Evolutionary conservation across 2,113 vertebrate species (phyloP).

Genomic region (Crotophaga sulcirostris): DNA sequence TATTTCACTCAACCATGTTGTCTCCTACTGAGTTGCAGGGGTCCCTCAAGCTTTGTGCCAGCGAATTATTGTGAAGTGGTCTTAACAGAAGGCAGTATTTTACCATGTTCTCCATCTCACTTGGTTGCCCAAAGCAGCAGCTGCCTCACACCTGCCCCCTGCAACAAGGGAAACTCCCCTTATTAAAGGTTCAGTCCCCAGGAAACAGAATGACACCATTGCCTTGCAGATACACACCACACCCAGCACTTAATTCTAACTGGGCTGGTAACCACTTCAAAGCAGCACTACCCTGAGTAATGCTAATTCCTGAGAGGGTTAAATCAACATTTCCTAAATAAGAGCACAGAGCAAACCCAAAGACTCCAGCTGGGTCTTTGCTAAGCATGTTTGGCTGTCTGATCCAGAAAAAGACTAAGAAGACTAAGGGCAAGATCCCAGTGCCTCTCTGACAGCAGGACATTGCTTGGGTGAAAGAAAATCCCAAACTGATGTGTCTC

Average conservation of each 20-base stretch:
- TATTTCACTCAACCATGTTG: accelerated
- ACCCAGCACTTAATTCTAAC: constrained; percentile 25
- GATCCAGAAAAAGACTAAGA: neutral
- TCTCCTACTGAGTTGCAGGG: neutral
- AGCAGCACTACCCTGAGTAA: constrained; percentile 29
- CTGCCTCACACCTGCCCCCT: constrained; percentile 32
- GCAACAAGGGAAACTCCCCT: constrained; percentile 34
- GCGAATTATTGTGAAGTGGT: neutral
- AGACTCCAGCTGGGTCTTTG: neutral
- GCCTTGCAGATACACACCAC: constrained; percentile 9
- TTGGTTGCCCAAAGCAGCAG: neutral
- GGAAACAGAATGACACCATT: constrained; percentile 29
- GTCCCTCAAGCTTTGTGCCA: neutral
- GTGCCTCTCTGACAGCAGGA: neutral
- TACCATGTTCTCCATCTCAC: neutral
- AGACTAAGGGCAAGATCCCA: neutral
- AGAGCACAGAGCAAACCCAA: neutral
- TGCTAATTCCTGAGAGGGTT: constrained; percentile 26
- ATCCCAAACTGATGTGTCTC: neutral
- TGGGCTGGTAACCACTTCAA: constrained; percentile 60
- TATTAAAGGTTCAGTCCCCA: constrained; percentile 31
- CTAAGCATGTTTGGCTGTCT: neutral
- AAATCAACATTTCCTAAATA: constrained; percentile 39
- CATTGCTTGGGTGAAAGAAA: neutral
- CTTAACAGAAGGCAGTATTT: neutral